Conservation (phyloP, 2,888 invertebrate genomes). For the Drosophila diplacantha region DNA sequence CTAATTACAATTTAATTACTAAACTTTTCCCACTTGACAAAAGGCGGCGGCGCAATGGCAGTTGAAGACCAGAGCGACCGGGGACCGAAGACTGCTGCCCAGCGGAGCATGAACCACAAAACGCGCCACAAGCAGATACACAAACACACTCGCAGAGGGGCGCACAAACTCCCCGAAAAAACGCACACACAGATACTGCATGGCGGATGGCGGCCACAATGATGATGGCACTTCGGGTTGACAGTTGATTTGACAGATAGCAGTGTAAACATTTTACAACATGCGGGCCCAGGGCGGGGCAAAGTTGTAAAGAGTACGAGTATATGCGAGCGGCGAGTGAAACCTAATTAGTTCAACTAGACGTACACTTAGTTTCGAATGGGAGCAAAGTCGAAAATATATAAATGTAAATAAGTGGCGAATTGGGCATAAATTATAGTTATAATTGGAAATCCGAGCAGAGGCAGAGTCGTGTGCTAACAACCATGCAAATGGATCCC, state of each 20-base stretch:
- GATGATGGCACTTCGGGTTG: constrained; percentile 64
- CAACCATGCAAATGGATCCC: constrained; percentile 61
- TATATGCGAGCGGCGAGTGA: constrained; percentile 32
- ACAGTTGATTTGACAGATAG: constrained; percentile 75
- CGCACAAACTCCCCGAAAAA: constrained; percentile 1
- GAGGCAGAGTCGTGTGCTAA: constrained; percentile 49
- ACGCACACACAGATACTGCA: constrained; percentile 2
- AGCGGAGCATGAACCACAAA: constrained; percentile 67
- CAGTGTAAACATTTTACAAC: constrained; percentile 67
- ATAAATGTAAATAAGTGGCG: constrained; percentile 37
- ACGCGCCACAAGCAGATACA: constrained; percentile 38
- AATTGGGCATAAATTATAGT: constrained; percentile 48
- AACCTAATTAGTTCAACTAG: constrained; percentile 76
- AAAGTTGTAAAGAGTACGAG: constrained; percentile 14
- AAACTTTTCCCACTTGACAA: constrained; percentile 74
- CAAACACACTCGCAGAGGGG: not conserved
- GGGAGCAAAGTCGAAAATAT: constrained; percentile 49
- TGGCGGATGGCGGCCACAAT: constrained; percentile 21
- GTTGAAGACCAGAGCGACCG: constrained; percentile 49
- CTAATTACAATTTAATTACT: constrained; percentile 79
- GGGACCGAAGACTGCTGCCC: constrained; percentile 45
- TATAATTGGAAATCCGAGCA: constrained; percentile 39
- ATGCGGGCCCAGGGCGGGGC: constrained; percentile 52
- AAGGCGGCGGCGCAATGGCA: constrained; percentile 66
- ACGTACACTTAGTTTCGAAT: constrained; percentile 64